phyloP scores from a whole-genome alignment of 37 sponge, comb jelly and placozoan species.

The Ianthella basta region DNA sequence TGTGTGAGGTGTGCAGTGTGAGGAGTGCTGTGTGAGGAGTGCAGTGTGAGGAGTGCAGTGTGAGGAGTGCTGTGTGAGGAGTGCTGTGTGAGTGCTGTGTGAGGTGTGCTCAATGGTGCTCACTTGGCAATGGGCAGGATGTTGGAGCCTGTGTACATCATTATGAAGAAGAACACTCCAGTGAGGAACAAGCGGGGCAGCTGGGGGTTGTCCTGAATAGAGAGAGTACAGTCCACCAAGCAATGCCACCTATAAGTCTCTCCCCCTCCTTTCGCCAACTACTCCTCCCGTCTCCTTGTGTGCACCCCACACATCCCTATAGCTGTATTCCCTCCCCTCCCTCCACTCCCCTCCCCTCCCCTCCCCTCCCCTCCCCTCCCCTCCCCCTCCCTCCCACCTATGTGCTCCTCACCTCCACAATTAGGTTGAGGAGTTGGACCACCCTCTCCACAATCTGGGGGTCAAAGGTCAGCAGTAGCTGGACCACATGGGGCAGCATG shows the following conservation, averaged over 20 bases:
- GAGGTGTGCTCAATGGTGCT: neutral
- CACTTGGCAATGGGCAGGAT: constrained; percentile 87
- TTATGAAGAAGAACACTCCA: constrained; percentile 99
- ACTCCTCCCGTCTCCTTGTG: no score
- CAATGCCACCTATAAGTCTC: neutral
- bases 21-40: no score
- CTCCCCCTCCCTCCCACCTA: no score
- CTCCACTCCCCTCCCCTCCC: no score
- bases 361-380: no score
- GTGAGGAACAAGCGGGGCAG: constrained; percentile 91
- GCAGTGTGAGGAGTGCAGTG: no score
- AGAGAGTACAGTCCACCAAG: neutral
- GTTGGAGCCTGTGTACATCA: constrained; percentile 99
- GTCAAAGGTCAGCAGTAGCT: constrained; percentile 98
- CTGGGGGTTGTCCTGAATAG: constrained; percentile 88
- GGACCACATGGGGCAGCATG: constrained; percentile 90
- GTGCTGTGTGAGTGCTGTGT: neutral
- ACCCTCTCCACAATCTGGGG: constrained; percentile 94
- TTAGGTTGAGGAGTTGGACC: constrained; percentile 83
- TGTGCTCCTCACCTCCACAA: constrained; percentile 62
- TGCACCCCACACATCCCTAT: no score
- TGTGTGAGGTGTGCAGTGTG: no score
- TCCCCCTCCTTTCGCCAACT: no score
- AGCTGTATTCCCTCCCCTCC: no score
- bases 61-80: no score